Evolutionary conservation across 2,888 invertebrate genomes (phyloP), one percentile per base, ranked within the genome.

Genomic region (Plagiodera versicolora): DNA sequence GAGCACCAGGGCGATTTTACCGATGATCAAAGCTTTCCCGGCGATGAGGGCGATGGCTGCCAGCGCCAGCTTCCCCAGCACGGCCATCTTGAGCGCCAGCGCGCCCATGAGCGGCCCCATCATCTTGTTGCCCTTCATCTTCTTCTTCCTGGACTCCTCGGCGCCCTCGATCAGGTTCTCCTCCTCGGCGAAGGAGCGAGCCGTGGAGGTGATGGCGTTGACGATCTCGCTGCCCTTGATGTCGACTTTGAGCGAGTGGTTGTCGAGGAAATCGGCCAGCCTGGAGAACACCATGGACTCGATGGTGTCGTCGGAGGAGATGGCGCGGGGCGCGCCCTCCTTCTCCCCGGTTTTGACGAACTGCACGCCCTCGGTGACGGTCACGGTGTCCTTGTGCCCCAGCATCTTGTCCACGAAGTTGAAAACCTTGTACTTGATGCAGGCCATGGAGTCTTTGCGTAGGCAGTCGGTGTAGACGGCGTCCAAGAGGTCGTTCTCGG

Each of bases 351-450:
- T 91, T 78, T 90, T 89, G 60, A 92, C 89, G 19, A 93, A 90
- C 50, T 92, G 92, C 53, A 94, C 90, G 57, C 93, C 93, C 69
- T 93, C 92, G 58, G 91, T 88, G 46, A 93, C 79, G 8, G 90
- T 86, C 75, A 92, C 91, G 64, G 87, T 87, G 74, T 93, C 92
- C 78, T 90, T 91, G 70, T 89, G 89, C 51, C 89, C 88, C 61
- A 92, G 83, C 83, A 91, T 89, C 80, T 92, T 92, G 82, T 93
- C 93, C 69, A 93, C 90, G 80, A 89, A 92, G 18, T 90, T 88
- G 83, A 92, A 91, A 76, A 93, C 86, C 78, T 92, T 93, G 83
- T 91, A 91, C 80, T 92, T 93, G 73, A 93, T 87, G 79, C 93
- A 93, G 79, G 90, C 88, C 70, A 90, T 87, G 24, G 92, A 91